These are phyloP conservation scores for Gymnogyps californianus DNA, from an alignment of 2,113 vertebrate genomes.

Conservation along the genomic window DNA sequence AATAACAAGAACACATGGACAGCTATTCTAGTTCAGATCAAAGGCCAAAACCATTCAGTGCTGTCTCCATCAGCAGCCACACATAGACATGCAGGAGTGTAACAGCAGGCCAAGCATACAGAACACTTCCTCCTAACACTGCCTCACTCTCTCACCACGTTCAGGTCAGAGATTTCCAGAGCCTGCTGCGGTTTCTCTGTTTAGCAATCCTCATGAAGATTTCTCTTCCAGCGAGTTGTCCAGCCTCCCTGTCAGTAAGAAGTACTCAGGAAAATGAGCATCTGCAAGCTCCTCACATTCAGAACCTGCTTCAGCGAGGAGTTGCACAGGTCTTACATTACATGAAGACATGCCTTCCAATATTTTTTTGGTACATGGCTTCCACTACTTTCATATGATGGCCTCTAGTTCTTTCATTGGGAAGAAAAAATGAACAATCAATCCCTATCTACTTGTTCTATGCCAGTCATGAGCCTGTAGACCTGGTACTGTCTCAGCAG, in stretches of 20 bases:
- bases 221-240: neutral
- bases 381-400: neutral
- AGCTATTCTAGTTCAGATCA: neutral
- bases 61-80: neutral
- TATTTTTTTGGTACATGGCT: neutral
- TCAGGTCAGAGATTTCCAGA: neutral
- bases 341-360: neutral
- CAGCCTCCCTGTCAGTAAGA: neutral
- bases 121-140: neutral
- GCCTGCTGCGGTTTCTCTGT: neutral
- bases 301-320: neutral
- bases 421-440: neutral
- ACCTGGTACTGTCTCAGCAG: neutral
- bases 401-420: neutral
- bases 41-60: neutral
- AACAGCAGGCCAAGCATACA: neutral
- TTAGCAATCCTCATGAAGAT: neutral
- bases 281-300: neutral
- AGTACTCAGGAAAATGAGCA: neutral
- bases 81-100: neutral
- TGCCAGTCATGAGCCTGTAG: neutral
- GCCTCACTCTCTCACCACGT: neutral
- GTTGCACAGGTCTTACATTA: neutral
- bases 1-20: neutral
- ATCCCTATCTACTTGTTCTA: neutral